Conservation (phyloP, 2,797 vertebrate species). For the Heterohyrax brucei region DNA sequence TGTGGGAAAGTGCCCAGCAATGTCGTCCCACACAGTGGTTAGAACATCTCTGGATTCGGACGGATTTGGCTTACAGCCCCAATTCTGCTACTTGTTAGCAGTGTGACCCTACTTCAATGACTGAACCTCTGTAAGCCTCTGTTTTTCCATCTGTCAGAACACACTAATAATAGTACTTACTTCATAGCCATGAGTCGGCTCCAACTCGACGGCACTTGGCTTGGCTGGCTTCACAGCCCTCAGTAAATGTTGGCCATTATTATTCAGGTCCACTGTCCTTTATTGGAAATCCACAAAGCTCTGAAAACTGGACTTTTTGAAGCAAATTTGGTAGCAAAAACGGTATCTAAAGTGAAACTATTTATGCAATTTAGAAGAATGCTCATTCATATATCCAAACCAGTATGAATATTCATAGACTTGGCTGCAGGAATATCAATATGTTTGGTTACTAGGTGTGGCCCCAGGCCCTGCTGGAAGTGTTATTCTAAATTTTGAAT, state of each 20-base stretch:
- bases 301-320: background rate
- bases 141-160: slow-evolving; percentile 62
- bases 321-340: slow-evolving; percentile 5
- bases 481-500: slow-evolving; percentile 42
- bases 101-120: background rate
- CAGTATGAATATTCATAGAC: slow-evolving; percentile 3
- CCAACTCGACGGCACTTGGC: no score
- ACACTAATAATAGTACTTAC: slow-evolving; percentile 68
- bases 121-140: slow-evolving; percentile 18
- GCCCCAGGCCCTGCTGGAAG: background rate
- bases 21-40: background rate
- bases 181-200: slow-evolving; percentile 9
- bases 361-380: background rate
- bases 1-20: background rate
- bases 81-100: background rate
- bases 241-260: slow-evolving; percentile 26
- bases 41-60: slow-evolving; percentile 11
- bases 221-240: slow-evolving; percentile 25
- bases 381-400: slow-evolving; percentile 10
- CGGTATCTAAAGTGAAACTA: slow-evolving; percentile 28
- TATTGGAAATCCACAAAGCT: slow-evolving; percentile 54
- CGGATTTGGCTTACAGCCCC: background rate
- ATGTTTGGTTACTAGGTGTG: background rate
- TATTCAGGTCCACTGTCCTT: slow-evolving; percentile 9
- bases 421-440: background rate